Conservation (phyloP, 1,140 invertebrate species). For the Drosophila ogumai region DNA sequence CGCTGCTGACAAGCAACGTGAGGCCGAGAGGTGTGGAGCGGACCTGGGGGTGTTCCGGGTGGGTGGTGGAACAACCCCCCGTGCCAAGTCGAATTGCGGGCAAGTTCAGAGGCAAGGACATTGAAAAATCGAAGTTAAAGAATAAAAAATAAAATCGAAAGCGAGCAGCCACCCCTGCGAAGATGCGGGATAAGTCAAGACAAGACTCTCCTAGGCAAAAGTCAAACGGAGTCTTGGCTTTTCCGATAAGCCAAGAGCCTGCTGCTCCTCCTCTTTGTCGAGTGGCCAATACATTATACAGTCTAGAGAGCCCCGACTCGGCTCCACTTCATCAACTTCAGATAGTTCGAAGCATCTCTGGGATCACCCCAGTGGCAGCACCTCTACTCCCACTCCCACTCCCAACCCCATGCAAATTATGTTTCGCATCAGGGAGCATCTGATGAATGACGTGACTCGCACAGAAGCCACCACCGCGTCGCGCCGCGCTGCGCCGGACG, state of each 20-base stretch:
- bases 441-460: slow-evolving; percentile 79
- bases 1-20: slow-evolving; percentile 52
- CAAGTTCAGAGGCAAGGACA: slow-evolving; percentile 61
- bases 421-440: slow-evolving; percentile 76
- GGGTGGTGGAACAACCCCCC: slow-evolving; percentile 64
- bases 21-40: slow-evolving; percentile 7
- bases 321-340: slow-evolving; percentile 35
- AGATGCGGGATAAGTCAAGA: not conserved
- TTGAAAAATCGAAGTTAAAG: slow-evolving; percentile 40
- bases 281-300: slow-evolving; percentile 41
- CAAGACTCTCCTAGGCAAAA: slow-evolving; percentile 10
- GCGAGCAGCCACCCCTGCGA: slow-evolving; percentile 38
- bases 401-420: slow-evolving; percentile 59
- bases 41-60: slow-evolving; percentile 1
- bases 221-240: slow-evolving; percentile 1
- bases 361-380: slow-evolving; percentile 33
- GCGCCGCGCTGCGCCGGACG: slow-evolving; percentile 9
- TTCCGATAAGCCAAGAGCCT: not conserved
- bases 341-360: slow-evolving; percentile 31
- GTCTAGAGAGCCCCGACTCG: slow-evolving; percentile 17
- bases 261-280: slow-evolving; percentile 6
- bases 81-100: slow-evolving; percentile 67
- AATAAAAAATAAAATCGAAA: slow-evolving; percentile 58
- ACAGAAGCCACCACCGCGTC: slow-evolving; percentile 48
- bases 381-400: not conserved